Percentiles rank a stretch among this genome's conserved stretches.
Conservation (phyloP, 2,888 invertebrate species). For the Cryptosula pallasiana region DNA sequence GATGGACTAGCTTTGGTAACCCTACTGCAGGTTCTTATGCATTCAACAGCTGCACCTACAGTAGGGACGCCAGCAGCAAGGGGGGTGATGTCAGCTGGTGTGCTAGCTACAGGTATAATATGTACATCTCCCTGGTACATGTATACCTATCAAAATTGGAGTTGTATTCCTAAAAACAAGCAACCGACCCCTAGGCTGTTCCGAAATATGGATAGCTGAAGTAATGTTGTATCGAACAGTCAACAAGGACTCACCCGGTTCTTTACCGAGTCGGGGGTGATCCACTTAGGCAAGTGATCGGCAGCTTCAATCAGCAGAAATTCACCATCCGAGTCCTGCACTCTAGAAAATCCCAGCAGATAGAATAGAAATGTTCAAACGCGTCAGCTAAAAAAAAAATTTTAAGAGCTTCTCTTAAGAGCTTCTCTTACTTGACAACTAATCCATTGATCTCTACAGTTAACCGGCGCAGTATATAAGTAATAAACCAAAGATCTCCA, state of each 20-base stretch:
- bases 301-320: slow-evolving; percentile 91
- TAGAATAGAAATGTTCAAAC: too few relatives aligned
- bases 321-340: slow-evolving; percentile 82
- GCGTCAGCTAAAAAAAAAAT: too few relatives aligned
- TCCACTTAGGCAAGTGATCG: slow-evolving; percentile 79
- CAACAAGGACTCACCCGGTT: slow-evolving; percentile 69
- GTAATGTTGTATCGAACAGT: too few relatives aligned
- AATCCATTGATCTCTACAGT: slow-evolving; percentile 68
- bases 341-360: too few relatives aligned
- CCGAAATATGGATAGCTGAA: too few relatives aligned
- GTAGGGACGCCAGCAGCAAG: slow-evolving; percentile 57
- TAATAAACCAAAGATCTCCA: slow-evolving; percentile 94
- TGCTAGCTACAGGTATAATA: slow-evolving; percentile 61
- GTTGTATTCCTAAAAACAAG: too few relatives aligned
- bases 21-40: slow-evolving; percentile 44
- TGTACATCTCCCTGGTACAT: slow-evolving; percentile 67
- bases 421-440: slow-evolving; percentile 63
- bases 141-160: slow-evolving; percentile 61
- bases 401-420: too few relatives aligned
- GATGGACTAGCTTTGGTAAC: slow-evolving; percentile 48
- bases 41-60: slow-evolving; percentile 53
- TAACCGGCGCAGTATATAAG: slow-evolving; percentile 71
- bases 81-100: slow-evolving; percentile 40
- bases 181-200: too few relatives aligned
- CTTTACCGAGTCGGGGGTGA: slow-evolving; percentile 77